Conservation (phyloP, 2,113 vertebrate genomes). For the Ctenomys sociabilis region DNA sequence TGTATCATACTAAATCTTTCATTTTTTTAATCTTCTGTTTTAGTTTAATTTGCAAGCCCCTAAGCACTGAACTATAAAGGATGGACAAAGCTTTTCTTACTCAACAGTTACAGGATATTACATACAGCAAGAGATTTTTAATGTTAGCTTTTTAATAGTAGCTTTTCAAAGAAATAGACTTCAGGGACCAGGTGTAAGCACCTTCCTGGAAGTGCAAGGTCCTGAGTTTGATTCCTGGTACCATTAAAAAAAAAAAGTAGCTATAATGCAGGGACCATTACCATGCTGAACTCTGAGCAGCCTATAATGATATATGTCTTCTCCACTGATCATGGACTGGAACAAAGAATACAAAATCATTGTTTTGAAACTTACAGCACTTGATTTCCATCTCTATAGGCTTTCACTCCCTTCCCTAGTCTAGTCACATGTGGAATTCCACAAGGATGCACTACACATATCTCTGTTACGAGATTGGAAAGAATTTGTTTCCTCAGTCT, state of each 20-base stretch:
- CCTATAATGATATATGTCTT: neutral
- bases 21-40: neutral
- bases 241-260: no score
- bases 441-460: neutral
- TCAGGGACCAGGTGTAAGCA: neutral
- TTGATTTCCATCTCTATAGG: neutral
- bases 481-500: neutral
- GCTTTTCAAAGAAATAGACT: neutral
- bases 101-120: neutral
- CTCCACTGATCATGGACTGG: neutral
- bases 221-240: no score
- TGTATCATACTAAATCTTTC: neutral
- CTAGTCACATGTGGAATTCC: neutral
- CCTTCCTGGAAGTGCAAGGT: no score
- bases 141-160: constrained; percentile 14
- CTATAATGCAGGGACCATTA: neutral
- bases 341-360: neutral
- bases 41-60: neutral
- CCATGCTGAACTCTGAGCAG: neutral
- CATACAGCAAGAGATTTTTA: neutral
- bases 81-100: neutral
- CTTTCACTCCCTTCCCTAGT: neutral
- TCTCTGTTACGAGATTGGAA: no score
- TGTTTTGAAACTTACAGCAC: neutral
- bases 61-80: neutral